Base-by-base conservation (phyloP, 2,113 vertebrate species). In the Salvelinus alpinus region DNA sequence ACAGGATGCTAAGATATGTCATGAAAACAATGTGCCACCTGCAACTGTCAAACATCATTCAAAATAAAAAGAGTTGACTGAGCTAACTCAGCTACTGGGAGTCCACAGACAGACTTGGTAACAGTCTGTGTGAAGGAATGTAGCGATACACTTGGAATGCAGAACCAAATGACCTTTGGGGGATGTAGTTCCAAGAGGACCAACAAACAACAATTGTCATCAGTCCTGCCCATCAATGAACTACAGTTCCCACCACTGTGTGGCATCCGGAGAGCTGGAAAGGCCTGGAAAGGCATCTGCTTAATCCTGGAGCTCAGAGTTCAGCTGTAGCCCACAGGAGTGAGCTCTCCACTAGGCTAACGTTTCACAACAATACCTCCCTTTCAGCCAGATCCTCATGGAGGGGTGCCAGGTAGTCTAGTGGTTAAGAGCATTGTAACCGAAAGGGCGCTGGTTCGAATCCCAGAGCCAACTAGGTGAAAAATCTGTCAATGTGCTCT, bases 291-390 rank as follows among this genome's bases (percentile, higher is more conserved):
- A 91, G 88, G 91, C 89, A 91, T 91, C 88, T 91, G 85, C 84
- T 88, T 93, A 92, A 93, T 93, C 91, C 90, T 75, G 87, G 87
- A 87, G 88, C 89, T 91, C 88, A 90, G 88, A 91, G 89, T 93
- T 91, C 89, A 90, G 90, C 89, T 86, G 60, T 83, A 81, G 90
- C 88, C 88, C 88, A 88, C 84, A 85, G 84, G 78, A 82, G 88
- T 6, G 48, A 86, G 85, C 81, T 82, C 80, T 82, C 85, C 62
- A 80, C 78, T 84, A 76, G 85, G 87, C 75, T 82, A 77, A 81
- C 85, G 74, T 78, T 82, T 82, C 80, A 88, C 75, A 86, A 87
- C 88, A 89, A 90, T 85, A 38, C 24, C 80, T 76, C 75, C 64
- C 75, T 79, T 84, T 80, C 62, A 83, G 60, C 5, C 72, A 78